Evolutionary conservation across 2,113 vertebrate genomes (phyloP), one percentile per base, ranked within the genome.

Genomic region (Phycodurus eques): DNA sequence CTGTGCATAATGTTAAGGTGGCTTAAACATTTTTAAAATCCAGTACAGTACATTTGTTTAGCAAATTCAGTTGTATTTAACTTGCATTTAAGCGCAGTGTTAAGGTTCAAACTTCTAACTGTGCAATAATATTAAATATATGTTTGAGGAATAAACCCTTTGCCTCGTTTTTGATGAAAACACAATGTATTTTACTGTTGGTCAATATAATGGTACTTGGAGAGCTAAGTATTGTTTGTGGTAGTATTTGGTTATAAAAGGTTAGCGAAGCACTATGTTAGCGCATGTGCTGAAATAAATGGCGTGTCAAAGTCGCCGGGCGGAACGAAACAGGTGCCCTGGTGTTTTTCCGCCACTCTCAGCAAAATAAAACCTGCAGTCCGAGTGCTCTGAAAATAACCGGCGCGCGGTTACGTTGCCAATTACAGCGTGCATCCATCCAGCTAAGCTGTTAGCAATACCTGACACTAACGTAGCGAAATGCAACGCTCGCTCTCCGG

Each of bases 381-480:
- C 72, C 53, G 76, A 83, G 85, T 20, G 75, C 75, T 88, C 57
- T 54, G 78, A 83, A 83, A 88, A 78, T 75, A 88, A 74, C 54
- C 80, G 76, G 81, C 56, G 65, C 80, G 73, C 79, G 73, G 81
- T 63, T 49, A 42, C 31, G 53, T 72, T 66, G 73, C 39, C 6
- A n/a, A 67, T 56, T 56, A 11, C 53, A 4, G 20, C 19, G 46
- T 39, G 67, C 68, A 65, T 61, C 54, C 2, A 2, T 27, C 49
- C 68, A 83, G 57, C 76, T 66, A 70, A 72, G 82, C 82, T 73
- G 73, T 85, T 70, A 69, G 81, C 67, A 84, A 76, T 84, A 80
- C 65, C 70, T 81, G 81, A 87, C 74, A 78, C 74, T 82, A 90
- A 87, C 81, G 87, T 88, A 90, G 88, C 83, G 79, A 86, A 89